A percentile compares a stretch with the other conserved stretches of the same genome.
phyloP scores from a whole-genome alignment of 2,113 vertebrate genomes.

The Scomber japonicus region DNA sequence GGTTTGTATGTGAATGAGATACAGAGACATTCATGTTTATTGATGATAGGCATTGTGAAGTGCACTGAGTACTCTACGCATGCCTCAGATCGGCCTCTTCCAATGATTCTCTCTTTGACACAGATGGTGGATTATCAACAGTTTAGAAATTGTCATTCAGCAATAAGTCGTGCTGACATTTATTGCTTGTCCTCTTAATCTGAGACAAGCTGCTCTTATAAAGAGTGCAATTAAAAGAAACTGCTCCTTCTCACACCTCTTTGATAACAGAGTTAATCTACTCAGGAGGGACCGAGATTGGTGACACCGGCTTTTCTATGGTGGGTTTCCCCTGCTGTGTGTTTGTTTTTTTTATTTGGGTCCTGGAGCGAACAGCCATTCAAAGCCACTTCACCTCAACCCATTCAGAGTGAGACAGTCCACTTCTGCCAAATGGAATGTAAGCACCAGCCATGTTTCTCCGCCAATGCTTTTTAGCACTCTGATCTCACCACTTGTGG shows the following conservation, averaged over 20 bases:
- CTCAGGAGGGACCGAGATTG: conserved; percentile 72
- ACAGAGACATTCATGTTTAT: conserved; percentile 75
- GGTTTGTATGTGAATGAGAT: conserved; percentile 61
- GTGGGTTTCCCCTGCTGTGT: conserved; percentile 68
- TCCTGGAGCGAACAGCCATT: conserved; percentile 75
- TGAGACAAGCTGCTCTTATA: conserved; percentile 77
- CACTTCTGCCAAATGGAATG: conserved; percentile 81
- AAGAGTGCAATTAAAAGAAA: conserved; percentile 80
- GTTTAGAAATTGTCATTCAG: conserved; percentile 80
- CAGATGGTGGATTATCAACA: conserved; percentile 83
- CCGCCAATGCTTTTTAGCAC: conserved; percentile 76
- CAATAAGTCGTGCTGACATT: conserved; percentile 78
- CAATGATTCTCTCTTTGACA: conserved; percentile 72
- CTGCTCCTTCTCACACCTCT: conserved; percentile 70
- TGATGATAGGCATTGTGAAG: conserved; percentile 66
- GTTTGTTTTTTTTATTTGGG: conserved; percentile 76
- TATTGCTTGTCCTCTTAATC: conserved; percentile 82
- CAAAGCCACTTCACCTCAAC: conserved; percentile 80
- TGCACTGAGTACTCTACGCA: conserved; percentile 55
- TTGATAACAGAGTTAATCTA: conserved; percentile 79
- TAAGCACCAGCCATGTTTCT: conserved; percentile 75
- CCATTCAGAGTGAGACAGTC: conserved; percentile 75
- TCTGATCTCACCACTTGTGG: conserved; percentile 79
- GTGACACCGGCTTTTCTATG: conserved; percentile 68
- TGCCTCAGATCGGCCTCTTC: conserved; percentile 62